Base-by-base conservation (phyloP, 2,797 vertebrate genomes). In the Centroberyx gerrardi region DNA sequence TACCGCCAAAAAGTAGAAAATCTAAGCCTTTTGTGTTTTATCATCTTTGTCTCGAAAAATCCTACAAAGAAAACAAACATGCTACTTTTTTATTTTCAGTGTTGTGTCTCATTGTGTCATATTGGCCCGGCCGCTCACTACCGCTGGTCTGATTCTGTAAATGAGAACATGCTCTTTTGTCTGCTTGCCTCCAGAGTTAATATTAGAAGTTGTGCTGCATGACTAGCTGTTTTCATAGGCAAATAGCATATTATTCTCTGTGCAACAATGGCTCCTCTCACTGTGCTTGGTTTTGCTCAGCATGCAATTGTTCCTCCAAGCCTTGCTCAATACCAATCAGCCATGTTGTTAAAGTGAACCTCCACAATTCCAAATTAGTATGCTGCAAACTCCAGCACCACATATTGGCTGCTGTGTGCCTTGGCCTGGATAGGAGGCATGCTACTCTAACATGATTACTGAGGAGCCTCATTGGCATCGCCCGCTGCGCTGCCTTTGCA, bases 391-490 rank as follows among this genome's bases (percentile, higher is more conserved):
- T 51, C 14, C 36, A n/a, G 76, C 31, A 38, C 62, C 74, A 68
- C 61, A 60, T 71, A 80, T 72, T 58, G 40, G 49, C 38, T 48
- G 48, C 38, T 52, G 64, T 64, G 62, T 49, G 68, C 54, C 64
- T 69, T 38, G 33, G 44, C 65, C 44, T 42, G 27, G 60, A 40
- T 31, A 29, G 40, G 53, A 66, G 17, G 28, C 60, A 42, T 27
- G 40, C 36, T 52, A 76, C 80, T 80, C 72, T 68, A 81, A 88
- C 76, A 72, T 70, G 80, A 85, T 88, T 88, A 86, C 78, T 28
- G 61, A 58, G 78, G 72, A 72, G 76, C 70, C 68, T 82, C 78
- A 58, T 38, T 76, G 72, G 61, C 66, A 48, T 61, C 73, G 29
- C 74, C 78, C 40, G 29, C 74, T 64, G 72, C n/a, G 49, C 15